Percentiles rank a stretch among this genome's conserved stretches.
phyloP scores from a whole-genome alignment of 1,140 invertebrate species.

The Leptinotarsa texana region DNA sequence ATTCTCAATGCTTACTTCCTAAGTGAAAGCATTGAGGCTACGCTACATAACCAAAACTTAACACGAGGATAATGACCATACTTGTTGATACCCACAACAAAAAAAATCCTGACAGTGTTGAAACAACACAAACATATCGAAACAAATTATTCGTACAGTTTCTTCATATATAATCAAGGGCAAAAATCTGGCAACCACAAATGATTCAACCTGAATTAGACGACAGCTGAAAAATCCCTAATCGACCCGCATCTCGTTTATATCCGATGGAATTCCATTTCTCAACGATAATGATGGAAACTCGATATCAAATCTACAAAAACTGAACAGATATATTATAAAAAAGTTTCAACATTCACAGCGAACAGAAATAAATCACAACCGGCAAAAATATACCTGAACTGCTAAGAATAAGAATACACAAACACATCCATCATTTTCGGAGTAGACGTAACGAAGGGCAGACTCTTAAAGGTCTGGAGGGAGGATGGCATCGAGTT shows the following conservation, averaged over 20 bases:
- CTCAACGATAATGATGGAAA: constrained; percentile 9
- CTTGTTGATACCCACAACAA: too few species aligned
- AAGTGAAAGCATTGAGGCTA: too few species aligned
- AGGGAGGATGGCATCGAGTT: constrained; percentile 17
- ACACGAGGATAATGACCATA: too few species aligned
- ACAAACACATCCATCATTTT: constrained; percentile 49
- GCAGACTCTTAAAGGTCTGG: constrained; percentile 38
- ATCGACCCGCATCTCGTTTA: constrained; percentile 37
- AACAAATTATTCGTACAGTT: too few species aligned
- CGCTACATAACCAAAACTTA: too few species aligned
- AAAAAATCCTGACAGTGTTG: too few species aligned
- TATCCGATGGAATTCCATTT: constrained; percentile 19
- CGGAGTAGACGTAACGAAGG: constrained; percentile 37
- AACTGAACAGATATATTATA: constrained; percentile 22
- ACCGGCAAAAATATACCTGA: constrained; percentile 36
- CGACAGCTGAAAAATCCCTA: constrained; percentile 5
- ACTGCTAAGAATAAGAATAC: constrained; percentile 39
- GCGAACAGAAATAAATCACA: constrained; percentile 41
- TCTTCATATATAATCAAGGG: too few species aligned
- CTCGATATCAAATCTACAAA: constrained; percentile 13
- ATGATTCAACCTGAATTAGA: background rate
- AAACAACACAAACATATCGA: too few species aligned
- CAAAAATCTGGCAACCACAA: background rate
- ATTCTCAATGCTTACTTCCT: too few species aligned
- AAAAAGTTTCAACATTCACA: constrained; percentile 39